Conservation (phyloP, 2,113 vertebrate species). For the Conger conger region DNA sequence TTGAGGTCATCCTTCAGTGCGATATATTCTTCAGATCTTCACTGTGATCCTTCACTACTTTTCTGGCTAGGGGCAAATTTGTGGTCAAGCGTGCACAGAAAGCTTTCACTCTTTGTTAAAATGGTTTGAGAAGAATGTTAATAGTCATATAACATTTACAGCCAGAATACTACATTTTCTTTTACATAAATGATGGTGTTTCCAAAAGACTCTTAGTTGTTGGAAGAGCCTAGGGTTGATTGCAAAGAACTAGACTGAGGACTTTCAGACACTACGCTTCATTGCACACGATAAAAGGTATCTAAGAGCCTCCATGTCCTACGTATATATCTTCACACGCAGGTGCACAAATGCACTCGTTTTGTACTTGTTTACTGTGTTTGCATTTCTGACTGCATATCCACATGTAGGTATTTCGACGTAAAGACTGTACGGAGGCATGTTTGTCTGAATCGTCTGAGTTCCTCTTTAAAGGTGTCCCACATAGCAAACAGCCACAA, state of each 20-base stretch:
- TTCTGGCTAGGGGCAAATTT: not conserved
- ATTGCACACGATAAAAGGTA: not conserved
- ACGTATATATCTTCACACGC: not conserved
- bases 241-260: not conserved
- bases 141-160: not conserved
- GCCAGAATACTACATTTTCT: not conserved
- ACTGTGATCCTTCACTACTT: not conserved
- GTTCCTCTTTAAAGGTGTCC: slow-evolving; percentile 64
- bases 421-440: not conserved
- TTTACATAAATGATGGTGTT: not conserved
- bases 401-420: not conserved
- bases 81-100: not conserved
- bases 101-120: not conserved
- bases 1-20: not conserved
- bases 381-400: not conserved
- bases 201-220: not conserved
- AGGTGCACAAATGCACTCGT: not conserved
- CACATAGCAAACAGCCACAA: slow-evolving; percentile 65
- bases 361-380: not conserved
- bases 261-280: not conserved
- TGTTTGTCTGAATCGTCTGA: slow-evolving; percentile 20
- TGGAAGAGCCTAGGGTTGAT: too few relatives aligned
- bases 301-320: not conserved
- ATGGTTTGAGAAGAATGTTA: not conserved
- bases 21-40: not conserved